phyloP scores from a whole-genome alignment of 2,113 vertebrate genomes.

The Columbina picui region DNA sequence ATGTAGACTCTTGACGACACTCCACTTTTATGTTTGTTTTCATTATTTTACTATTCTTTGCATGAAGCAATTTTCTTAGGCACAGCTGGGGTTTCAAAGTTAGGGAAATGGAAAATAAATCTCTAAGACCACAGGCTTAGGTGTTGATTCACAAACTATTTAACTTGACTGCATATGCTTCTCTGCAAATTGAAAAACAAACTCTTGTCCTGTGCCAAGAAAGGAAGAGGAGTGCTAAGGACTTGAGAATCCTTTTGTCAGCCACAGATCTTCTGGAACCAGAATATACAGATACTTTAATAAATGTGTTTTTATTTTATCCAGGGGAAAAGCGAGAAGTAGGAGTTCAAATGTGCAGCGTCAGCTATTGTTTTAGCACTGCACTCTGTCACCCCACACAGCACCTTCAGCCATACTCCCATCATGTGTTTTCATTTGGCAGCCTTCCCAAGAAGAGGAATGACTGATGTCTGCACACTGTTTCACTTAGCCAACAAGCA shows the following conservation, averaged over 20 bases:
- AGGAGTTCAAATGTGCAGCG: slow-evolving; percentile 32
- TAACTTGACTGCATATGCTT: slow-evolving; percentile 7
- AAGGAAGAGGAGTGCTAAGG: slow-evolving; percentile 1
- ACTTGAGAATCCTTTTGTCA: slow-evolving; percentile 38
- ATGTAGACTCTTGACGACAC: background rate
- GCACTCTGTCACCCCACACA: slow-evolving; percentile 48
- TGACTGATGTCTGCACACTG: slow-evolving; percentile 48
- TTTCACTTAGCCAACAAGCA: slow-evolving; percentile 31
- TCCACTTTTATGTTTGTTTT: slow-evolving; percentile 58
- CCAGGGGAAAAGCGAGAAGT: slow-evolving; percentile 17
- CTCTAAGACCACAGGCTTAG: slow-evolving; percentile 2
- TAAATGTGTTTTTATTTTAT: slow-evolving; percentile 60
- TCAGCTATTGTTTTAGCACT: slow-evolving; percentile 61
- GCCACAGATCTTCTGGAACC: slow-evolving; percentile 28
- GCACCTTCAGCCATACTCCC: slow-evolving; percentile 52
- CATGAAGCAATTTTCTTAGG: slow-evolving; percentile 45
- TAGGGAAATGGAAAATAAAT: slow-evolving; percentile 60
- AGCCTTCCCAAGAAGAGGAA: slow-evolving; percentile 16
- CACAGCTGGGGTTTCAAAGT: slow-evolving; percentile 28
- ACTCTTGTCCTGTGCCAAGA: background rate
- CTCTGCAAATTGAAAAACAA: slow-evolving; percentile 27
- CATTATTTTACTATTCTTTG: slow-evolving; percentile 57
- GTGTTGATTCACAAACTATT: slow-evolving; percentile 23
- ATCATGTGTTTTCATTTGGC: slow-evolving; percentile 63
- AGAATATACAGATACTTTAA: slow-evolving; percentile 50